These are phyloP conservation scores for Hyalella azteca DNA, from an alignment of 2,888 invertebrate genomes.

Conservation along the genomic window DNA sequence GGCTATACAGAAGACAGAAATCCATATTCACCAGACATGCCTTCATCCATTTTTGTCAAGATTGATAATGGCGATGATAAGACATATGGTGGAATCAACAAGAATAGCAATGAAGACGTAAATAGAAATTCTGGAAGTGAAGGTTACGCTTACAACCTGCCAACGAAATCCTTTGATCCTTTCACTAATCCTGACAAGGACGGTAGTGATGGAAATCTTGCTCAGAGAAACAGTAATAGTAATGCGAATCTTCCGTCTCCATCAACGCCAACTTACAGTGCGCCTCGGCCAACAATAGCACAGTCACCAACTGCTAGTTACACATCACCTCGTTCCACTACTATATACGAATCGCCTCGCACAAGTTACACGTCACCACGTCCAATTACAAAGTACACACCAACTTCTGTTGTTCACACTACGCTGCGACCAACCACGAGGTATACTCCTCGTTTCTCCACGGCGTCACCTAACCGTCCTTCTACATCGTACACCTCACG, in stretches of 20 bases:
- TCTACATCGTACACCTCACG: neutral
- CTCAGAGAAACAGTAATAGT: neutral
- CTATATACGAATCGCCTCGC: neutral
- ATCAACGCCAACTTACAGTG: neutral
- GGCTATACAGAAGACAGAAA: neutral
- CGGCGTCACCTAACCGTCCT: neutral
- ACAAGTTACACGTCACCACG: neutral
- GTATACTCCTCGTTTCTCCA: neutral
- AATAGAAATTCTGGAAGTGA: neutral
- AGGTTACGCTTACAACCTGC: conserved; percentile 5
- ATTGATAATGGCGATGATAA: neutral
- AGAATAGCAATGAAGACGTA: neutral
- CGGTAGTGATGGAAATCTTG: neutral
- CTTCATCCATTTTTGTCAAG: neutral
- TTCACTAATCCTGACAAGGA: neutral
- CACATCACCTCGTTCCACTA: neutral
- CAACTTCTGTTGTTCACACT: too few species aligned
- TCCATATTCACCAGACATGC: neutral
- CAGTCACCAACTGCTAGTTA: neutral
- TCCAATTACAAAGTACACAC: neutral
- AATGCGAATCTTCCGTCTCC: conserved; percentile 15
- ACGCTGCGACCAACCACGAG: neutral
- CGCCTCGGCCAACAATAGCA: neutral
- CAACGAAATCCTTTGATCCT: neutral
- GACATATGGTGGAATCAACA: neutral